A percentile compares a stretch with the other conserved stretches of the same genome.
Conservation (phyloP, 2,113 vertebrate species). For the Pygoscelis adeliae region DNA sequence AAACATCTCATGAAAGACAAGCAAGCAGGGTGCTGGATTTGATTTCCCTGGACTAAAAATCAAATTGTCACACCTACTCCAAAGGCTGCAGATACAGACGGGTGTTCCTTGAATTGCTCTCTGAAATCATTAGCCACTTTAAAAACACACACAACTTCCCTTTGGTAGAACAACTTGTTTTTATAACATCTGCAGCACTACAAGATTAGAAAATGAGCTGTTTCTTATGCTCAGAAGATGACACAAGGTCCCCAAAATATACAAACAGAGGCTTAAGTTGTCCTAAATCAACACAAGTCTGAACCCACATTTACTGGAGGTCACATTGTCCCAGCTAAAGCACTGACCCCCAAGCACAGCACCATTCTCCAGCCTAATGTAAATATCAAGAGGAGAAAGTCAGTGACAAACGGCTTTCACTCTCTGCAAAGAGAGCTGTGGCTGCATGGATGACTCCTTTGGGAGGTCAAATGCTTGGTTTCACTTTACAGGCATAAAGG, state of each 20-base stretch:
- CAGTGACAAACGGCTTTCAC: background rate
- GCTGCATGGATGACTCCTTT: background rate
- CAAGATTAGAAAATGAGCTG: background rate
- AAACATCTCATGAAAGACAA: background rate
- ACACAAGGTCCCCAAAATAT: background rate
- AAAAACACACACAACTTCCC: background rate
- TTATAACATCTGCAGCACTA: background rate
- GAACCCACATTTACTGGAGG: background rate
- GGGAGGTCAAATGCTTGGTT: background rate
- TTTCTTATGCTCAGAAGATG: background rate
- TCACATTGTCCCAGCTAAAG: background rate
- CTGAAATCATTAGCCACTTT: background rate
- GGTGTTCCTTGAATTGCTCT: background rate
- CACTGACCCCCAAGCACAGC: background rate
- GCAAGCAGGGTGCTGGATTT: background rate
- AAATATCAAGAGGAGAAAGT: background rate
- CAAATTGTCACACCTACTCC: background rate
- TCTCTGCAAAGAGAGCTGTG: background rate
- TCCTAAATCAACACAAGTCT: background rate
- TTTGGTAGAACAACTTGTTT: background rate
- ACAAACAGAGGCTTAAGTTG: background rate
- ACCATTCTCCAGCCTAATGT: background rate
- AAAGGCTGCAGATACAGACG: background rate
- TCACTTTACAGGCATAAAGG: background rate
- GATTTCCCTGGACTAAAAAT: background rate